phyloP scores from a whole-genome alignment of 2,113 vertebrate species.

The Eudyptes chrysolophus region DNA sequence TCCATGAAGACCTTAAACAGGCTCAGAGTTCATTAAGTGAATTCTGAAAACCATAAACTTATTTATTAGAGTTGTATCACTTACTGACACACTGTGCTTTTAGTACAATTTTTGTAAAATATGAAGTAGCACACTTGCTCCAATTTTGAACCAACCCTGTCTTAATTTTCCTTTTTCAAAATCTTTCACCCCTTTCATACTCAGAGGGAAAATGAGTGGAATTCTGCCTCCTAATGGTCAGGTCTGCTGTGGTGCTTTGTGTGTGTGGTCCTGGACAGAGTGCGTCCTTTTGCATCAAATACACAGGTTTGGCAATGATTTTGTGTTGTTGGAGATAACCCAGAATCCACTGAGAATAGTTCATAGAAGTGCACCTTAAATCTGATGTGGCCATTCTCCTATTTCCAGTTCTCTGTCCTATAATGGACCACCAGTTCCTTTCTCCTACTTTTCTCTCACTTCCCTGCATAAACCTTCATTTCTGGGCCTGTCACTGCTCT shows the following conservation, averaged over 20 bases:
- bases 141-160: neutral
- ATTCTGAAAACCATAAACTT: neutral
- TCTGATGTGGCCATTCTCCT: neutral
- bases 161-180: neutral
- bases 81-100: neutral
- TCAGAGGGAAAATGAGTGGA: neutral
- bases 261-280: neutral
- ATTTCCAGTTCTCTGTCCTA: neutral
- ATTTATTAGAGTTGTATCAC: neutral
- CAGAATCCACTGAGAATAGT: neutral
- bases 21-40: neutral
- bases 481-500: neutral
- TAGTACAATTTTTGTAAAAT: neutral
- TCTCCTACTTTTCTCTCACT: neutral
- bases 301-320: neutral
- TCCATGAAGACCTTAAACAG: neutral
- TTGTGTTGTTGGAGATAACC: neutral
- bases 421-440: neutral
- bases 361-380: neutral
- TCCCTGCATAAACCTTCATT: neutral
- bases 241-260: neutral
- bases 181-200: neutral
- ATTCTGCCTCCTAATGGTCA: neutral
- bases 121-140: neutral
- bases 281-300: neutral